Base-by-base conservation (phyloP, 1,140 invertebrate species). In the Capitella teleta region DNA sequence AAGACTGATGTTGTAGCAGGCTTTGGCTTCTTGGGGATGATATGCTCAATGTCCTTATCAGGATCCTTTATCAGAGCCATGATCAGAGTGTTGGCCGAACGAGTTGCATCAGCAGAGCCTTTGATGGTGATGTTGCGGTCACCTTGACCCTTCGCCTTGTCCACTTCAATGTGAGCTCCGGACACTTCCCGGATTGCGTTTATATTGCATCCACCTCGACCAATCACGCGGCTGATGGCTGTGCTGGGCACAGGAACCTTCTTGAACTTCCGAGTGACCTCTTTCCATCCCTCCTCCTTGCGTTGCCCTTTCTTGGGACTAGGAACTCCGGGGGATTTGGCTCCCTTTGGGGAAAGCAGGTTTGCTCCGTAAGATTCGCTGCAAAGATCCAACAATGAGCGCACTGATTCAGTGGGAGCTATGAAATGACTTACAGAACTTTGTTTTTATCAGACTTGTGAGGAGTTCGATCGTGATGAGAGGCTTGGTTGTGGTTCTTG, bases 81-180 rank as follows among this genome's bases (percentile, higher is more conserved):
- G 51, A 95, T 95, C 47, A 94, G 76, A 49, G 78, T 78, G 61
- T 89, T 82, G 41, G 91, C 91, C 68, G 91, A 86, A 65, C 86
- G 86, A 2, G 85, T 92, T 1, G 87, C 85, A 56, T 95, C 91
- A 16, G 81, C 77, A n/a, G 86, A 82, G 41, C 91, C 91, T 70
- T 84, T 93, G 59, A 97, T 94, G 12, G 90, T 93, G 51, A 97
- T 92, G 57, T 85, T 86, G 61, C 92, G 76, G 70, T 96, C 93
- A 25, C 86, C 87, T 72, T 90, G 86, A 32, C 37, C 86, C 76
- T 94, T 94, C 73, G 93, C 88, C 66, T 96, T 97, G 67, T 98
- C 93, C 1, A 98, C 88, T 74, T 98, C 93, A 62, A 97, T 96
- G 64, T 95, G 88, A 3, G 93, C 93, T 44, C 90, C 89, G 14